These are phyloP conservation scores for Heliconius ismenius DNA, from an alignment of 2,888 invertebrate species.

Conservation along the genomic window DNA sequence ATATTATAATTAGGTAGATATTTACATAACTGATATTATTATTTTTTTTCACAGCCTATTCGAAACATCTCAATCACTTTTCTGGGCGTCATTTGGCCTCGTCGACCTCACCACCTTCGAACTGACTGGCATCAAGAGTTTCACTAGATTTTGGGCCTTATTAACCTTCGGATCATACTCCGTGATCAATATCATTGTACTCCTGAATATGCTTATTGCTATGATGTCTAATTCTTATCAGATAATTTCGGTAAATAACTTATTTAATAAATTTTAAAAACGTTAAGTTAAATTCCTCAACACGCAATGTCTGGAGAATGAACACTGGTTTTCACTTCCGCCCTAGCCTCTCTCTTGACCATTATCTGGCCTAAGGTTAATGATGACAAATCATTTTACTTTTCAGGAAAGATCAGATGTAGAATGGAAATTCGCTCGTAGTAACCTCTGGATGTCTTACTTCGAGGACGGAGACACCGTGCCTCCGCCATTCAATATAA, in stretches of 20 bases:
- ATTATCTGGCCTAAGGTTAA: neutral
- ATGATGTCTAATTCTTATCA: constrained; percentile 99
- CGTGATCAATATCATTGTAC: constrained; percentile 97
- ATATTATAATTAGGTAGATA: too few species aligned
- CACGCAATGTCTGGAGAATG: too few species aligned
- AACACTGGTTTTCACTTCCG: too few species aligned
- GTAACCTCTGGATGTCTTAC: constrained; percentile 98
- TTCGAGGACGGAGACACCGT: constrained; percentile 96
- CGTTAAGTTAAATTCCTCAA: too few species aligned
- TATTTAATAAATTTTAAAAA: too few species aligned
- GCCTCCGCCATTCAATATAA: constrained; percentile 96
- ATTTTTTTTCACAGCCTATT: constrained; percentile 87
- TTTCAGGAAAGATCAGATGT: constrained; percentile 93
- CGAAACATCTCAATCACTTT: constrained; percentile 97
- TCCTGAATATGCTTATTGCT: constrained; percentile 98
- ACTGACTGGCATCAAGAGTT: constrained; percentile 95
- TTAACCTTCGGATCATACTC: constrained; percentile 99
- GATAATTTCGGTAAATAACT: constrained; percentile 92
- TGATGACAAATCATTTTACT: neutral
- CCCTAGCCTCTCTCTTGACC: neutral
- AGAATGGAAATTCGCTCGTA: constrained; percentile 98
- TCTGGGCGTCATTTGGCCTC: constrained; percentile 99
- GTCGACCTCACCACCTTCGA: constrained; percentile 97
- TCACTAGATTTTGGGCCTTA: constrained; percentile 97
- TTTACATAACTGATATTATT: neutral